Evolutionary conservation across 2,888 invertebrate genomes (phyloP).

Genomic region (Galerucella calmariensis): DNA sequence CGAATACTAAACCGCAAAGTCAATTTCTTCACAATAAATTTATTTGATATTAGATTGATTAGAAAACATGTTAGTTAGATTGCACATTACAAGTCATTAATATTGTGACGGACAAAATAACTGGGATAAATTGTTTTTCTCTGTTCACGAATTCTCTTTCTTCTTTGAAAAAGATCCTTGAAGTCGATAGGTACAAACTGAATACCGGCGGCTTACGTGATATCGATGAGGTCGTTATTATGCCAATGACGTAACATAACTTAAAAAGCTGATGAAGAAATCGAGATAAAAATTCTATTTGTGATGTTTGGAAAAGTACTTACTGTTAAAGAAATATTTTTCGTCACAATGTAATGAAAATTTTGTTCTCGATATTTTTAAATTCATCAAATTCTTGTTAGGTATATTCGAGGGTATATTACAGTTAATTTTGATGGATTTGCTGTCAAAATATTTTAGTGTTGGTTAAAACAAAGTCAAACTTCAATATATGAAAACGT

Average conservation of each 20-base stretch:
- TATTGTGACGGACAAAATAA: slow-evolving; percentile 1
- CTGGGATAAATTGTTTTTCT: slow-evolving; percentile 19
- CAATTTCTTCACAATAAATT: too few relatives aligned
- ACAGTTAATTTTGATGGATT: too few relatives aligned
- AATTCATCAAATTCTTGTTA: too few relatives aligned
- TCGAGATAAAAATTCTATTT: background rate
- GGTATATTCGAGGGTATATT: too few relatives aligned
- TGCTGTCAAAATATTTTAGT: too few relatives aligned
- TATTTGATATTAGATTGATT: too few relatives aligned
- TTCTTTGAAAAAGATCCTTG: slow-evolving; percentile 23
- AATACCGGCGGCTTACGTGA: slow-evolving; percentile 14
- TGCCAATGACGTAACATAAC: slow-evolving; percentile 4
- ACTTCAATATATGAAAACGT: too few relatives aligned
- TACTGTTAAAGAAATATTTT: background rate
- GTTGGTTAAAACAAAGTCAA: too few relatives aligned
- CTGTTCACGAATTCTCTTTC: background rate
- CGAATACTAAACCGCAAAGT: too few relatives aligned
- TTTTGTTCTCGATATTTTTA: too few relatives aligned
- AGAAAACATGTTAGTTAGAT: too few relatives aligned
- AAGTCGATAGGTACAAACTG: slow-evolving; percentile 17
- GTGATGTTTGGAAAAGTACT: background rate
- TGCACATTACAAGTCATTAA: background rate
- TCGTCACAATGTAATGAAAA: too few relatives aligned
- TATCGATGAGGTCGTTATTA: slow-evolving; percentile 20
- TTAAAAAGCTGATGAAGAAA: slow-evolving; percentile 16